phyloP scores from a whole-genome alignment of 2,113 vertebrate genomes.

The Aegypius monachus region DNA sequence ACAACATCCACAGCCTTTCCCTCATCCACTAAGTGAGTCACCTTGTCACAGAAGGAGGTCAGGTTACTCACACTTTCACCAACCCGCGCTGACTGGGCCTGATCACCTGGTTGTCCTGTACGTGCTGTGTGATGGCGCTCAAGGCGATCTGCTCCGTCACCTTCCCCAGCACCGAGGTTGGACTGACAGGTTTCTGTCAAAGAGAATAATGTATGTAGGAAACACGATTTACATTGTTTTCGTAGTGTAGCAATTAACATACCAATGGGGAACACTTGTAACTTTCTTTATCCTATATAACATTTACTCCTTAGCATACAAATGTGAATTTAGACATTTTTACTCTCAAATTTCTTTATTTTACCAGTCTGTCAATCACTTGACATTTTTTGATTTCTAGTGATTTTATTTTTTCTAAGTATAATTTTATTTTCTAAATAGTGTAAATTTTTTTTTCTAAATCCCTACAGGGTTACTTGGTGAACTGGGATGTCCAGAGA shows the following conservation, averaged over 20 bases:
- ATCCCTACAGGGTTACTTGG: slow-evolving; percentile 88
- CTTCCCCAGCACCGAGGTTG: background rate
- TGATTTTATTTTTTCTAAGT: background rate
- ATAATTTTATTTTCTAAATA: background rate
- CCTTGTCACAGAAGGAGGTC: background rate
- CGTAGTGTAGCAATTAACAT: background rate
- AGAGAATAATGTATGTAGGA: background rate
- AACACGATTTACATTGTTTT: background rate
- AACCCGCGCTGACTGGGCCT: rapidly evolving
- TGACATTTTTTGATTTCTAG: background rate
- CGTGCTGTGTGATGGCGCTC: rapidly evolving
- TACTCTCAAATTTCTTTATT: background rate
- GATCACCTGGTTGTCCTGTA: background rate
- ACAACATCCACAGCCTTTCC: background rate
- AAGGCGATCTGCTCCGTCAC: background rate
- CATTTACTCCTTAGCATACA: background rate
- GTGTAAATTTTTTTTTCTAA: background rate
- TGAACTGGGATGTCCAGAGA: slow-evolving; percentile 98
- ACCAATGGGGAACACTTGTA: background rate
- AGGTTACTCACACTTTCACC: background rate
- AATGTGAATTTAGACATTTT: background rate
- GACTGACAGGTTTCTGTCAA: background rate
- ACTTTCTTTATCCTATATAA: background rate
- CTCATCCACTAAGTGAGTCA: background rate
- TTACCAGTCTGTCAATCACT: background rate